Base-by-base conservation (phyloP, 2,888 invertebrate species). In the Tipula lateralis region DNA sequence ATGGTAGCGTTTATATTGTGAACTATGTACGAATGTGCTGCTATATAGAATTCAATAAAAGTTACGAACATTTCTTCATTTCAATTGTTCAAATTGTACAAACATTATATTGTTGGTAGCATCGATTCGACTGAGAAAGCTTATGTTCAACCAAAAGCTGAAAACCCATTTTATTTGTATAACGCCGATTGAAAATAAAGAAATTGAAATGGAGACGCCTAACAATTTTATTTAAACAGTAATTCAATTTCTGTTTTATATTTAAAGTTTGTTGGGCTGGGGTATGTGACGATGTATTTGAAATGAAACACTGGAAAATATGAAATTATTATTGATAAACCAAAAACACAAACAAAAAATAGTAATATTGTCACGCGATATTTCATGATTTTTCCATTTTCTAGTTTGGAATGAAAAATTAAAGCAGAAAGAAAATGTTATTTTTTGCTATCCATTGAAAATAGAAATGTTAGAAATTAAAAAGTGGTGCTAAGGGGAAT, bases 241-340 rank as follows among this genome's bases (percentile, higher is more conserved):
- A 24, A 24, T 19, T 9, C 7, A 66, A 4, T 66, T 66, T 66
- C 9, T 9, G 0, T 24, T 66, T 66, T 66, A 12, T 66, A 24
- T 66, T 66, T 24, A 50, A 50, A 50, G n/a, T 50, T 50, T n/a
- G 16, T 50, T 50, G 24, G 3, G 66, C 7, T 24, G 66, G 66
- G 50, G 50, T 66, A n/a, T n/a, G 66, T 12, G 12, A 5, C 4
- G n/a, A 24, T 19, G 66, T 66, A 9, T 66, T 24, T 9, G 7
- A 19, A 50, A 50, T 9, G 16, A 66, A 66, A 66, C 24, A 24
- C 24, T 66, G 24, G 66, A 24, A 66, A 66, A 66, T 66, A 66
- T 66, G 66, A 66, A 66, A 66, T 66, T 66, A 66, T 66, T 66
- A 66, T 66, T 66, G 66, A 66, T 66, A 66, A n/a, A n/a, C 44